Percentiles rank a stretch among this genome's conserved stretches.
Conservation (phyloP, 2,888 invertebrate genomes). For the Meghimatium bilineatum region DNA sequence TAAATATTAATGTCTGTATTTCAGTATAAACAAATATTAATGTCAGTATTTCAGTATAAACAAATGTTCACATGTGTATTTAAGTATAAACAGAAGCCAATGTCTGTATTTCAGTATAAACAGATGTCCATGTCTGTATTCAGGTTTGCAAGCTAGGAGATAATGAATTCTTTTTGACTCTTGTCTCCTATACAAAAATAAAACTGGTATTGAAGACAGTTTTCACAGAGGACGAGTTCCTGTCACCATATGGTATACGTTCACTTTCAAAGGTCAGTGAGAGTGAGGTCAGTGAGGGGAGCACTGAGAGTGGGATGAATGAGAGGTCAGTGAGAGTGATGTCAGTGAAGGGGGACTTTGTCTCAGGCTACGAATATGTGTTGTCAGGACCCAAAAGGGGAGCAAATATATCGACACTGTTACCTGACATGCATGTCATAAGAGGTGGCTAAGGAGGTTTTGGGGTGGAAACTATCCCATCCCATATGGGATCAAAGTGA, state of each 20-base stretch:
- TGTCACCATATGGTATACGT: slow-evolving; percentile 73
- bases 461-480: no score
- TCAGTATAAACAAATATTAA: background rate
- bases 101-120: background rate
- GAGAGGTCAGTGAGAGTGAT: no score
- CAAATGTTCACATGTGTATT: background rate
- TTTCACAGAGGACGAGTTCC: slow-evolving; percentile 70
- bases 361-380: no score
- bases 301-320: no score
- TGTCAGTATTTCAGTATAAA: background rate
- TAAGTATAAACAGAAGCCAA: background rate
- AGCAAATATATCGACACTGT: no score
- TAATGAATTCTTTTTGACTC: slow-evolving; percentile 58
- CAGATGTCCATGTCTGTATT: background rate
- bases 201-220: slow-evolving; percentile 62
- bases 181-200: slow-evolving; percentile 63
- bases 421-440: no score
- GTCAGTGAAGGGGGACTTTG: no score
- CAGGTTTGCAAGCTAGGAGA: slow-evolving; percentile 50
- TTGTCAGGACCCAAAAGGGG: no score
- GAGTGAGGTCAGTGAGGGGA: no score
- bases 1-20: no score
- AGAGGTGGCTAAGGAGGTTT: no score
- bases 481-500: no score
- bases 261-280: slow-evolving; percentile 72